Percentiles rank a stretch among this genome's conserved stretches.
These are phyloP conservation scores for Rhysida immarginata DNA, from an alignment of 1,140 invertebrate genomes.

Conservation along the genomic window DNA sequence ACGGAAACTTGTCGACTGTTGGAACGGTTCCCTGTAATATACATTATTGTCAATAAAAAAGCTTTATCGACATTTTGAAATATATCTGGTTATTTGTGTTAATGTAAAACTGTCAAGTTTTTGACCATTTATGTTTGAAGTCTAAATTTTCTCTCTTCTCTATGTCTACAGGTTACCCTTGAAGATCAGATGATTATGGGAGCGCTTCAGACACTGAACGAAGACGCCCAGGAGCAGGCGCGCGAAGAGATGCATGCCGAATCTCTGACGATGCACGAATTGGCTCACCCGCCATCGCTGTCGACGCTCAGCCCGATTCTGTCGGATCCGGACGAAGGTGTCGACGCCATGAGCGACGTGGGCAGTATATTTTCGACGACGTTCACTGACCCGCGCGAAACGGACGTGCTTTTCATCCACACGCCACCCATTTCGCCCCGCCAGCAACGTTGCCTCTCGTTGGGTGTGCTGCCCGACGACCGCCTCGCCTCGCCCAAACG, in stretches of 20 bases:
- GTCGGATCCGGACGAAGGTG: constrained; percentile 1
- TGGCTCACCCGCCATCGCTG: not conserved
- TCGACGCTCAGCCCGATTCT: not conserved
- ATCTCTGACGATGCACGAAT: not conserved
- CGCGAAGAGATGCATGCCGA: constrained; percentile 8
- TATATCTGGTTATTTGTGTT: too few relatives aligned
- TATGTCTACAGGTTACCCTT: constrained; percentile 56
- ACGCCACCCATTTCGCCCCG: not conserved
- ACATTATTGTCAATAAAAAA: too few relatives aligned
- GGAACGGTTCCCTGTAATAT: too few relatives aligned
- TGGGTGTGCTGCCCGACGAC: not conserved
- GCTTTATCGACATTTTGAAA: too few relatives aligned
- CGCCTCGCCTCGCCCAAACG: not conserved
- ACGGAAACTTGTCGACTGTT: too few relatives aligned
- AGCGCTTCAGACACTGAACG: constrained; percentile 74
- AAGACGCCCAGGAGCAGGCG: constrained; percentile 71
- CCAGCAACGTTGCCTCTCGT: not conserved
- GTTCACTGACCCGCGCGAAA: not conserved
- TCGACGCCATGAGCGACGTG: not conserved
- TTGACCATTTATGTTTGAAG: not conserved
- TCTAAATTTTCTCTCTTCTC: too few relatives aligned
- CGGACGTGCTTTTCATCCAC: not conserved
- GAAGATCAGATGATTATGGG: constrained; percentile 90
- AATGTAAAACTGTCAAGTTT: not conserved
- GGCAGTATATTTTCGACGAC: not conserved